These are phyloP conservation scores for Picathartes gymnocephalus DNA, from an alignment of 2,113 vertebrate species.

Conservation along the genomic window DNA sequence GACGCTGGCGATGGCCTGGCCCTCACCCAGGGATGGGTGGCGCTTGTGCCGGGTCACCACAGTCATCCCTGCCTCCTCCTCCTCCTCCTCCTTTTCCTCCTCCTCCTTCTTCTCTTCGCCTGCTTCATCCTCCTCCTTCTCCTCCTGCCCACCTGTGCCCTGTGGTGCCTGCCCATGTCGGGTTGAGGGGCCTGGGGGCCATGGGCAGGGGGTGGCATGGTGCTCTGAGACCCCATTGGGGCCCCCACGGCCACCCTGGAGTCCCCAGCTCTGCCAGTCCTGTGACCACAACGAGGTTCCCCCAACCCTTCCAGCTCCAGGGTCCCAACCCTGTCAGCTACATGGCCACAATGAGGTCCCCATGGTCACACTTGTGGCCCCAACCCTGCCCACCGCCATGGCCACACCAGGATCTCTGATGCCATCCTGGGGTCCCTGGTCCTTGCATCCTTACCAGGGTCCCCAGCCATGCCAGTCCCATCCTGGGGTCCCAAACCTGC, in stretches of 20 bases:
- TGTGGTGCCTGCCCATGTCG: neutral
- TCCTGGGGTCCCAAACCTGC: neutral
- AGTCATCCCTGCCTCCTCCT: conserved; percentile 40
- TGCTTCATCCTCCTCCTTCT: neutral
- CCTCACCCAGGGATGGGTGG: conserved; percentile 76
- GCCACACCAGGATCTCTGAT: neutral
- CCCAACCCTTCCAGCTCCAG: neutral
- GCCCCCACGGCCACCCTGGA: neutral
- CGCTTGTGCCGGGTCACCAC: conserved; percentile 74
- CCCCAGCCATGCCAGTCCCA: neutral
- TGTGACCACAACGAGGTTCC: neutral
- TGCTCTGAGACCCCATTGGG: neutral
- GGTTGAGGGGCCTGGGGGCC: neutral
- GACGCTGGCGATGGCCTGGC: conserved; percentile 86
- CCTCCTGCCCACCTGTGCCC: neutral
- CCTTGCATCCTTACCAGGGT: neutral
- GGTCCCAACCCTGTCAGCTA: neutral
- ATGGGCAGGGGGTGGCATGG: neutral
- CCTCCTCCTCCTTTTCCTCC: neutral
- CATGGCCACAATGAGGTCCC: neutral
- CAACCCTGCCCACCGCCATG: neutral
- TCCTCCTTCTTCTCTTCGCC: neutral
- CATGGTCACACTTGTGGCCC: neutral
- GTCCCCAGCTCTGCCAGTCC: neutral
- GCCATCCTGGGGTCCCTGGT: neutral